Evolutionary conservation across 2,113 vertebrate genomes (phyloP).

Genomic region (Apistogramma diplotaenia): DNA sequence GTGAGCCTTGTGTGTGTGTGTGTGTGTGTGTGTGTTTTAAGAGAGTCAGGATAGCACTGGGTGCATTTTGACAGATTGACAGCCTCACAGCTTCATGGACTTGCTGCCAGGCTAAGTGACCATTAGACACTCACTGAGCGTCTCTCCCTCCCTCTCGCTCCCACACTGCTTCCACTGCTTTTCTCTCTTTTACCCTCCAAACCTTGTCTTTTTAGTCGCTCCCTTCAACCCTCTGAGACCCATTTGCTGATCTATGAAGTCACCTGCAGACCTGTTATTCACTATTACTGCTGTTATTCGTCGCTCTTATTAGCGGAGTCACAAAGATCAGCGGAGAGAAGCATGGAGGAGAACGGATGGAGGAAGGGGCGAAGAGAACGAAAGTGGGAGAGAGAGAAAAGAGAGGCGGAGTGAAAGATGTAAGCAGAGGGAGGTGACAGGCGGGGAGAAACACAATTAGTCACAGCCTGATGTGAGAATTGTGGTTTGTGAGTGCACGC

Average conservation of each 20-base stretch:
- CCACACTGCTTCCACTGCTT: background rate
- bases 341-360: slow-evolving; percentile 6
- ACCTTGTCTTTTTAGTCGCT: slow-evolving; percentile 2
- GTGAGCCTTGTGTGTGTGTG: background rate
- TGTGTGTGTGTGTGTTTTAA: slow-evolving; percentile 1
- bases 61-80: slow-evolving; percentile 69
- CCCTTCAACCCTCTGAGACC: slow-evolving; percentile 16
- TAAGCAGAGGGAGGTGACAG: slow-evolving; percentile 36
- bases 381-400: background rate
- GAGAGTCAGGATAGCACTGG: slow-evolving; percentile 21
- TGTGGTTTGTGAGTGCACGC: slow-evolving; percentile 4
- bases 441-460: slow-evolving; percentile 56
- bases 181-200: slow-evolving; percentile 12
- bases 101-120: slow-evolving; percentile 71
- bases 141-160: background rate
- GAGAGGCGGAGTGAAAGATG: slow-evolving; percentile 21
- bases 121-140: slow-evolving; percentile 59
- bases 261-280: slow-evolving; percentile 54
- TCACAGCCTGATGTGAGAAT: slow-evolving; percentile 63
- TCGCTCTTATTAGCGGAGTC: slow-evolving; percentile 77
- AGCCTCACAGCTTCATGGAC: slow-evolving; percentile 63
- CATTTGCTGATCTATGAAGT: slow-evolving; percentile 38
- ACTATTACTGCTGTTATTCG: slow-evolving; percentile 61
- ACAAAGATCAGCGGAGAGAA: slow-evolving; percentile 66
- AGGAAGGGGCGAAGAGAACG: background rate